Percentiles rank a stretch among this genome's conserved stretches.
Evolutionary conservation across 2,888 invertebrate species (phyloP).

Genomic region (Zaprionus lineosus): DNA sequence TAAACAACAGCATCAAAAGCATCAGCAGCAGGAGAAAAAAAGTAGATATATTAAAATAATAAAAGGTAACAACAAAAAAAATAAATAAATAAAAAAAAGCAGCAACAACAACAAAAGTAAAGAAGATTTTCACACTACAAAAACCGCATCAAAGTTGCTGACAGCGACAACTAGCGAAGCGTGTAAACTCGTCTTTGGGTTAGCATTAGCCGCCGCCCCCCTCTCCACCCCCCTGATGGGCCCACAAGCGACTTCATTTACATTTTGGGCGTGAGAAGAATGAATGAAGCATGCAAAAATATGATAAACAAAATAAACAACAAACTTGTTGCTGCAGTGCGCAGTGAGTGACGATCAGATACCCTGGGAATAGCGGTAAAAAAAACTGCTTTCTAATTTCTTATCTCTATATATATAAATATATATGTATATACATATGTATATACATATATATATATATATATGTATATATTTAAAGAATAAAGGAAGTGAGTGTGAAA

Average conservation of each 20-base stretch:
- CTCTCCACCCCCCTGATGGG: slow-evolving; percentile 4
- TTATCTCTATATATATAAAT: too few species aligned
- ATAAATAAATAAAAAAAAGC: not conserved
- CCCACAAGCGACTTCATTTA: slow-evolving; percentile 59
- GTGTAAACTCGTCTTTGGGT: slow-evolving; percentile 63
- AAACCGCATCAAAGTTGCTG: slow-evolving; percentile 29
- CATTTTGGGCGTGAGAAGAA: slow-evolving; percentile 76
- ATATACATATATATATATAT: slow-evolving; percentile 4
- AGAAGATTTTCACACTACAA: slow-evolving; percentile 64
- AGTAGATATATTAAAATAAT: not conserved
- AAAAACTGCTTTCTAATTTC: too few species aligned
- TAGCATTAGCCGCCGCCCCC: slow-evolving; percentile 35
- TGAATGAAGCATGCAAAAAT: slow-evolving; percentile 50
- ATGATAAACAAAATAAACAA: slow-evolving; percentile 41
- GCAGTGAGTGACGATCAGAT: too few species aligned
- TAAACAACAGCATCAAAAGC: too few species aligned
- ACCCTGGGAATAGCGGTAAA: too few species aligned
- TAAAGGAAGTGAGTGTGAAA: too few species aligned
- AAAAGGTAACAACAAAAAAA: not conserved
- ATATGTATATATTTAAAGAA: slow-evolving; percentile 1
- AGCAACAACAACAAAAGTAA: slow-evolving; percentile 2
- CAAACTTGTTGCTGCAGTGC: too few species aligned
- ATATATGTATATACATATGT: too few species aligned
- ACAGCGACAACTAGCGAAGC: slow-evolving; percentile 50
- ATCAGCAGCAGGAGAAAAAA: not conserved